Evolutionary conservation across 1,140 invertebrate genomes (phyloP), one percentile per base, ranked within the genome.

Genomic region (Achroia grisella): DNA sequence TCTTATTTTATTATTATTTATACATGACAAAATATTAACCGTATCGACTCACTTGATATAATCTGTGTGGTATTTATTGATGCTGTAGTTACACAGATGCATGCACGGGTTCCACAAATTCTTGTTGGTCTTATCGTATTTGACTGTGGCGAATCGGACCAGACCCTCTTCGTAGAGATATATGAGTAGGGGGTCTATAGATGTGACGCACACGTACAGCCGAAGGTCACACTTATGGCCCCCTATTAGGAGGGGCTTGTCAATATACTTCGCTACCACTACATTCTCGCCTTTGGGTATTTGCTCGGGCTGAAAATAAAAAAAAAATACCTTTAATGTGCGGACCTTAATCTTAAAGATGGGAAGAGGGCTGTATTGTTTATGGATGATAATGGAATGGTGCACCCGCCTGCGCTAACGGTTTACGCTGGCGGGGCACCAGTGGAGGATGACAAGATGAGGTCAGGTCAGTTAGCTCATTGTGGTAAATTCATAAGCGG

Each of bases 171-270:
- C 93, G 69, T 96, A 96, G 14, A 96, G 86, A 71, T 96, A 97
- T 54, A 96, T 91, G 30, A 95, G 86, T 0, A 96, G 81, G 0
- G 95, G 95, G 86, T 94, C 93, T 57, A 94, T 94, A 41, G 91
- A 94, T 10, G 94, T 95, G 1, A 97, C 93, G 44, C 91, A 91
- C 27, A 96, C 94, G 70, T 97, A 97, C 1, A 97, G 84, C 27
- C 95, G 88, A 15, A 97, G 82, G 85, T 97, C 95, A 65, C 97
- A 99, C 81, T 99, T 99, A 80, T 97, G 95, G 1, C 96, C 97
- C 60, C 97, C 95, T 34, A 99, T 95, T 39, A 98, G 88, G n/a
- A 98, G 86, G 5, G 97, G 97, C 74, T 97, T 96, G 57, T 93
- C 91, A 53, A 99, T 93, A 79, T 99, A 99, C 74, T 95, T 96